Evolutionary conservation across 2,888 invertebrate genomes (phyloP).

Genomic region (Pseudococcus jackbeardsleyi): DNA sequence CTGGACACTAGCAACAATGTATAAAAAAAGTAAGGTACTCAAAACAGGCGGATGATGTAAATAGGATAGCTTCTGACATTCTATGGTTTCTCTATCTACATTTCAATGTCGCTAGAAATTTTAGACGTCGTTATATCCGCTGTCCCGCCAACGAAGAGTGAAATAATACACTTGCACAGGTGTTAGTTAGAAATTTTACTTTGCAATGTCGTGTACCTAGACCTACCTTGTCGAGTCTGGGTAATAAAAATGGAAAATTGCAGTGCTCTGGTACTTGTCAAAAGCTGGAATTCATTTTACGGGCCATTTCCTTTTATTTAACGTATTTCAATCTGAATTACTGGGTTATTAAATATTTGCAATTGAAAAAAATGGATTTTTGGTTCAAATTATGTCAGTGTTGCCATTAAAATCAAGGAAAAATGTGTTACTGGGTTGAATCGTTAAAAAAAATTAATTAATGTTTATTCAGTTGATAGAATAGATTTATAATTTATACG

Average conservation of each 20-base stretch:
- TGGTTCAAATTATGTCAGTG: not conserved
- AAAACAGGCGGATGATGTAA: not conserved
- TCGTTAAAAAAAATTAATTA: not conserved
- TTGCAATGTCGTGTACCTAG: not conserved
- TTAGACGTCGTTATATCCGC: conserved; percentile 23
- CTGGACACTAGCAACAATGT: not conserved
- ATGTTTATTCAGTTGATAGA: no score
- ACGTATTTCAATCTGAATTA: not conserved
- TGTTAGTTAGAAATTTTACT: conserved; percentile 26
- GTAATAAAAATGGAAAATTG: conserved; percentile 5
- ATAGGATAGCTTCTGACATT: conserved; percentile 22
- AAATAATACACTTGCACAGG: conserved; percentile 15
- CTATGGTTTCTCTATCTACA: conserved; percentile 21
- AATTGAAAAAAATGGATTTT: not conserved
- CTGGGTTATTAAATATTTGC: not conserved
- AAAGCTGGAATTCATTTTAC: not conserved
- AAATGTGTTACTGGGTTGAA: not conserved
- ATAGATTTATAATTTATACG: no score
- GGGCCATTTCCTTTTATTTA: not conserved
- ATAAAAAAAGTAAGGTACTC: not conserved
- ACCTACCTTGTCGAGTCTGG: not conserved
- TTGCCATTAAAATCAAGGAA: not conserved
- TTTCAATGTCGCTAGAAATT: conserved; percentile 1
- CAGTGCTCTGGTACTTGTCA: not conserved
- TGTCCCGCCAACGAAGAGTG: conserved; percentile 23